phyloP scores from a whole-genome alignment of 2,113 vertebrate species.

The Rhinolophus sinicus region DNA sequence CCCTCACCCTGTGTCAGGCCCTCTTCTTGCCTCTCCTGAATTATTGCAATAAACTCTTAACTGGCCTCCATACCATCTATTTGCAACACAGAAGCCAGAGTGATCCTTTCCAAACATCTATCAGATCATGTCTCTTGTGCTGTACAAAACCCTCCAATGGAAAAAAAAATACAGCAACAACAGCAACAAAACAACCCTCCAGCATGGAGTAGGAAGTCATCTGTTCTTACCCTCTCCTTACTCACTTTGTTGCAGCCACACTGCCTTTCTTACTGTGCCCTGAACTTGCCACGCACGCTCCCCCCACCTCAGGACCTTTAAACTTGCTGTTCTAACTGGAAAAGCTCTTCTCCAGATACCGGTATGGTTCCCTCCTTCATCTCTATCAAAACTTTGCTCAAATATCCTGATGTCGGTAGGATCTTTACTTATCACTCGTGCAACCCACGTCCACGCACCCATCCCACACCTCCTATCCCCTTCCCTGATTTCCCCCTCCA shows the following conservation, averaged over 20 bases:
- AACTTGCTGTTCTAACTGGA: not conserved
- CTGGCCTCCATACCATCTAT: not conserved
- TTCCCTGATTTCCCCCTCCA: not conserved
- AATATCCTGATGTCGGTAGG: not conserved
- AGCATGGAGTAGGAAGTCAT: not conserved
- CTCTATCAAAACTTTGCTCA: not conserved
- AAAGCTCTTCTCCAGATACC: not conserved
- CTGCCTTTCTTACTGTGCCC: not conserved
- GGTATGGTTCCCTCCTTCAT: not conserved
- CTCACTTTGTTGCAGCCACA: not conserved
- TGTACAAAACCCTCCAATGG: not conserved
- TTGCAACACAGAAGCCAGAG: not conserved
- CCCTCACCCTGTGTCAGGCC: not conserved
- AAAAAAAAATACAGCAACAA: not conserved
- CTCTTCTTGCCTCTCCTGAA: not conserved
- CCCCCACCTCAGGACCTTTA: not conserved
- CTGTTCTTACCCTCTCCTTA: not conserved
- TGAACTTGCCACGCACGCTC: not conserved
- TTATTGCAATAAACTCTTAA: not conserved
- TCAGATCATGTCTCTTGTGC: not conserved
- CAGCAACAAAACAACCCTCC: not conserved
- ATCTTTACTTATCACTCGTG: not conserved
- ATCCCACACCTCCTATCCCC: not conserved
- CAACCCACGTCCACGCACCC: not conserved
- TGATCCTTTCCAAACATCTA: not conserved